phyloP scores from a whole-genome alignment of 2,113 vertebrate genomes.

The Heptranchias perlo region DNA sequence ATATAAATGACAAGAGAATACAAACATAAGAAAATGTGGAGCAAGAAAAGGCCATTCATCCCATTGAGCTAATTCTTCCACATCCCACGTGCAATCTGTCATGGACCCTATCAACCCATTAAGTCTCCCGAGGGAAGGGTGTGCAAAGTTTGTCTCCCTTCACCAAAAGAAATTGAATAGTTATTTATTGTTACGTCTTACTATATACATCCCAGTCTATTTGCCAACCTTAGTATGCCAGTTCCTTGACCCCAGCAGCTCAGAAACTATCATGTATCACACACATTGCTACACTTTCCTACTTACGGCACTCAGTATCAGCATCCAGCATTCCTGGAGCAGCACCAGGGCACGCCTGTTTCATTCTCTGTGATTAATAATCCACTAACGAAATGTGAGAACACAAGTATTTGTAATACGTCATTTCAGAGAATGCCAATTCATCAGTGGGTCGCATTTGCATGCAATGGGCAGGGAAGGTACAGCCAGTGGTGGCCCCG shows the following conservation, averaged over 20 bases:
- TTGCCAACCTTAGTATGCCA: neutral
- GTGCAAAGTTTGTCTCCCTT: no score
- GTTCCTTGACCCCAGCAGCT: neutral
- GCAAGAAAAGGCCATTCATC: no score
- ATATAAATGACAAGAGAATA: no score
- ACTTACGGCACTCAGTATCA: neutral
- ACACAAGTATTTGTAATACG: neutral
- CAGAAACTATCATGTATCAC: neutral
- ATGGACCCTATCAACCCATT: no score
- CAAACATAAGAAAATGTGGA: no score
- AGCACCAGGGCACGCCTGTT: neutral
- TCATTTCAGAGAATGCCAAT: neutral
- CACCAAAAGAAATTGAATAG: no score
- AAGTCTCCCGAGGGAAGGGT: no score
- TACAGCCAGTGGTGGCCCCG: no score
- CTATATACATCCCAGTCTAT: neutral
- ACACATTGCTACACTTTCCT: neutral
- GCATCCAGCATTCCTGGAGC: neutral
- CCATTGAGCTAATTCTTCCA: no score
- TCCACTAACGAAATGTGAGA: neutral
- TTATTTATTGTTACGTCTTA: neutral
- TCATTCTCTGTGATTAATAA: neutral
- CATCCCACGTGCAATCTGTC: no score
- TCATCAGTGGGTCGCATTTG: neutral
- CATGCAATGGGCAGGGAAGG: neutral